phyloP scores from a whole-genome alignment of 2,797 vertebrate genomes.

The Danio albolineatus region DNA sequence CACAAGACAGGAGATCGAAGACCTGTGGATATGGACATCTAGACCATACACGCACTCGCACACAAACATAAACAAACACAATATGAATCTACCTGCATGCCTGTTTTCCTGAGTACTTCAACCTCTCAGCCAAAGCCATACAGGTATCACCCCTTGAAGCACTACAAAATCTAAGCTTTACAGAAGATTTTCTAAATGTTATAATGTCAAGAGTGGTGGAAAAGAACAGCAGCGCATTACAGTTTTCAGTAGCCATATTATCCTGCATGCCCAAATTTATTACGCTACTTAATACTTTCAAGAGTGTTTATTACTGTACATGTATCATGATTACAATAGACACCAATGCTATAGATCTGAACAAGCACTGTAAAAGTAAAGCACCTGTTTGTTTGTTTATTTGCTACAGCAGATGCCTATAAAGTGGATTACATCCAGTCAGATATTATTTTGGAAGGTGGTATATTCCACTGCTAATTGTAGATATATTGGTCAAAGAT shows the following conservation, averaged over 20 bases:
- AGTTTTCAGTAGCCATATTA: conserved; percentile 11
- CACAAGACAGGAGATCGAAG: conserved; percentile 93
- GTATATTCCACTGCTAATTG: not conserved
- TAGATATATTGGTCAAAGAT: not conserved
- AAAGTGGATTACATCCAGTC: not conserved
- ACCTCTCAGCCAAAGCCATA: conserved; percentile 59
- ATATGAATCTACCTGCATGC: conserved; percentile 50
- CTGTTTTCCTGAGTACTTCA: conserved; percentile 55
- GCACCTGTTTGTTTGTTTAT: conserved; percentile 1
- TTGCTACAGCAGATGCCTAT: not conserved
- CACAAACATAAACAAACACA: conserved; percentile 50
- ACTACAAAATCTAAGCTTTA: conserved; percentile 41
- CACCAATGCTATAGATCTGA: conserved; percentile 8
- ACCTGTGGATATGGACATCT: conserved; percentile 97
- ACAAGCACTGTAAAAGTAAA: conserved; percentile 15
- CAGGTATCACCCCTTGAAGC: conserved; percentile 46
- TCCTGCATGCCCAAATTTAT: conserved; percentile 31
- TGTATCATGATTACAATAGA: not conserved
- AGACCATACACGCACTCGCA: conserved; percentile 65
- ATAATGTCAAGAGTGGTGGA: not conserved
- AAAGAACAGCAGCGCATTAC: conserved; percentile 12
- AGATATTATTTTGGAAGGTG: not conserved
- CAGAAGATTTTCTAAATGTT: conserved; percentile 4
- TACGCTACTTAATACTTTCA: conserved; percentile 21
- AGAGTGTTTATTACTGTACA: not conserved